Evolutionary conservation across 2,113 vertebrate species (phyloP), one percentile per base, ranked within the genome.

Genomic region (Oreochromis niloticus): DNA sequence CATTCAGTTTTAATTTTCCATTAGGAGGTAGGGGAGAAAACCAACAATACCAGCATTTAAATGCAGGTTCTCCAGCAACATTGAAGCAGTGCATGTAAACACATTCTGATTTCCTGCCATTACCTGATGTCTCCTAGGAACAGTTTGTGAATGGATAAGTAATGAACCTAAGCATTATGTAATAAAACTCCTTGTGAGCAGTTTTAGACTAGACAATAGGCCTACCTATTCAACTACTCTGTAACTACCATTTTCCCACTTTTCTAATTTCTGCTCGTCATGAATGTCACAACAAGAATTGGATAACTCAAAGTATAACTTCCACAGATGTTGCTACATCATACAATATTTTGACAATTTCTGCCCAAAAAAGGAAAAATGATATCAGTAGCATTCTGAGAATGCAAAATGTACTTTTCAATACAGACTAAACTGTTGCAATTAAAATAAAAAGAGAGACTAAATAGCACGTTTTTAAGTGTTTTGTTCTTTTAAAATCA

Each of bases 401-500:
- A 19, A 57, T 46, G 61, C 22, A 1, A 81, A 22, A 32, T 63
- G 6, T 36, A 16, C 30, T 63, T 79, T 24, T 30, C 19, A 36
- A 14, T 12, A 41, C 34, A 75, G n/a, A 73, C 34, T 5, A 66
- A 78, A 22, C 43, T 84, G 43, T 50, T 85, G 12, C 19, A 71
- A 81, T 52, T 34, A 59, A 87, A 80, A 46, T 48, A 17, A 80
- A 24, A 56, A 12, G 13, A 73, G 50, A 41, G 78, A 78, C 68
- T 32, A 68, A 22, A 81, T 71, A 16, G 43, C 19, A 55, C 24
- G 13, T 9, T 43, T 50, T 50, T 88, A 6, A 63, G 78, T 75
- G 36, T 97, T 90, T 84, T 86, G 52, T 86, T 84, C 32, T 92
- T 86, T 81, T 4, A 84, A 87, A 95, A 94, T 94, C 89, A 43